These are phyloP conservation scores for Cosmia pyralina DNA, from an alignment of 2,888 invertebrate species.

Conservation along the genomic window DNA sequence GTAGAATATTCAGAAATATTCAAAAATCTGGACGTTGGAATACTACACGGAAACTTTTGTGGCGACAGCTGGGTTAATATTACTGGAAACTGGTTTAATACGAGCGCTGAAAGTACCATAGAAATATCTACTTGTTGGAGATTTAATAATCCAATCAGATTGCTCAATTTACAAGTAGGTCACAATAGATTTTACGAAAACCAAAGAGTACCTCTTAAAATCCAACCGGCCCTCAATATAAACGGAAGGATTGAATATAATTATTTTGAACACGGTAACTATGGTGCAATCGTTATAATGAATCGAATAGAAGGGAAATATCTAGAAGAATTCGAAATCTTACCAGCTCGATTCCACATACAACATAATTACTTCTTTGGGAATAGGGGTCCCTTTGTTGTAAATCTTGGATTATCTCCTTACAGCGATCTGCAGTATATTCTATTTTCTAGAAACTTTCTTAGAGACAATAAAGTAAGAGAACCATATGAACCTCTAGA, in stretches of 20 bases:
- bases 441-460: constrained; percentile 96
- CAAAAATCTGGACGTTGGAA: constrained; percentile 96
- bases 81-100: constrained; percentile 97
- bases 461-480: constrained; percentile 95
- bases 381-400: constrained; percentile 97
- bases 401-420: constrained; percentile 96
- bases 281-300: constrained; percentile 95
- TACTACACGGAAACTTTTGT: constrained; percentile 98
- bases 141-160: constrained; percentile 86
- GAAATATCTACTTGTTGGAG: constrained; percentile 96
- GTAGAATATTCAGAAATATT: constrained; percentile 96
- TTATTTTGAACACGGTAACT: constrained; percentile 95
- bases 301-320: constrained; percentile 92
- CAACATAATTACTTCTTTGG: constrained; percentile 97
- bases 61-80: constrained; percentile 96
- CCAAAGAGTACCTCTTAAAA: constrained; percentile 93
- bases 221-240: constrained; percentile 95
- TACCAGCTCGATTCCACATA: constrained; percentile 93
- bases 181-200: constrained; percentile 96
- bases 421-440: constrained; percentile 95
- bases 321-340: constrained; percentile 94
- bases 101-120: constrained; percentile 94
- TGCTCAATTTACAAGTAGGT: constrained; percentile 93
- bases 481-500: constrained; percentile 95
- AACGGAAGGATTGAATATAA: constrained; percentile 96